Conservation (phyloP, 2,797 vertebrate genomes). For the Coilia nasus region DNA sequence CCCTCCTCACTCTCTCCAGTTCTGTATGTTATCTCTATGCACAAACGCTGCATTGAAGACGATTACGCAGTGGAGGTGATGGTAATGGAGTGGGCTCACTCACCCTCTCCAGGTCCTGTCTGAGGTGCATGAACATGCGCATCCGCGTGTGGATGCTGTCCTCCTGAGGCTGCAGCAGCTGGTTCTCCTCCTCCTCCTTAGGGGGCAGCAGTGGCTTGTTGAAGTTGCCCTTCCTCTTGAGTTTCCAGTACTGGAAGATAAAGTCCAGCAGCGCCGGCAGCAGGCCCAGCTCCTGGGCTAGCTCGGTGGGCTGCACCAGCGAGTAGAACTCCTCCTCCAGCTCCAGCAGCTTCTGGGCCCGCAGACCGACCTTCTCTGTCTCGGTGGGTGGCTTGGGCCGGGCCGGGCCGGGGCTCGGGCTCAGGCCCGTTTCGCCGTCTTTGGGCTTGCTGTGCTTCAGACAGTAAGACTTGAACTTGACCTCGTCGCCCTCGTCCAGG, state of each 20-base stretch:
- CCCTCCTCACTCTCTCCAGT: too few species aligned
- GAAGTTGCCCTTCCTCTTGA: slow-evolving; percentile 94
- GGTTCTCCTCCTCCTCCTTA: slow-evolving; percentile 90
- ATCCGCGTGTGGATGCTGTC: slow-evolving; percentile 98
- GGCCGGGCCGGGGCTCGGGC: slow-evolving; percentile 72
- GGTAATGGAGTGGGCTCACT: slow-evolving; percentile 34
- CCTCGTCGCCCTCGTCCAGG: slow-evolving; percentile 94
- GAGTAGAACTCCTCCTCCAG: slow-evolving; percentile 95
- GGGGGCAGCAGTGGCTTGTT: slow-evolving; percentile 95
- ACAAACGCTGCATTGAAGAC: too few species aligned
- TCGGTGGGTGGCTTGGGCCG: slow-evolving; percentile 83
- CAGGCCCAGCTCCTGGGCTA: slow-evolving; percentile 81
- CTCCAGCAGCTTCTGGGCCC: slow-evolving; percentile 93
- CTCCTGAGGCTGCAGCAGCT: slow-evolving; percentile 92
- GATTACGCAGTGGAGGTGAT: background rate
- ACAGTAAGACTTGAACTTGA: slow-evolving; percentile 97
- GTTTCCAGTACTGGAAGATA: slow-evolving; percentile 98
- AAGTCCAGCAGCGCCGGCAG: slow-evolving; percentile 84
- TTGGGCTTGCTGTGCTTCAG: slow-evolving; percentile 95
- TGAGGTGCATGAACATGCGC: slow-evolving; percentile 99
- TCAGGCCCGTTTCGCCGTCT: slow-evolving; percentile 75
- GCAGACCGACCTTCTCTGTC: slow-evolving; percentile 84
- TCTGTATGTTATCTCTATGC: too few species aligned
- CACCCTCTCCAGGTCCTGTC: slow-evolving; percentile 97
- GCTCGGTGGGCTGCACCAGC: slow-evolving; percentile 83